A percentile compares a stretch with the other conserved stretches of the same genome.
These are phyloP conservation scores for Tuta absoluta DNA, from an alignment of 2,888 invertebrate genomes.

Conservation along the genomic window DNA sequence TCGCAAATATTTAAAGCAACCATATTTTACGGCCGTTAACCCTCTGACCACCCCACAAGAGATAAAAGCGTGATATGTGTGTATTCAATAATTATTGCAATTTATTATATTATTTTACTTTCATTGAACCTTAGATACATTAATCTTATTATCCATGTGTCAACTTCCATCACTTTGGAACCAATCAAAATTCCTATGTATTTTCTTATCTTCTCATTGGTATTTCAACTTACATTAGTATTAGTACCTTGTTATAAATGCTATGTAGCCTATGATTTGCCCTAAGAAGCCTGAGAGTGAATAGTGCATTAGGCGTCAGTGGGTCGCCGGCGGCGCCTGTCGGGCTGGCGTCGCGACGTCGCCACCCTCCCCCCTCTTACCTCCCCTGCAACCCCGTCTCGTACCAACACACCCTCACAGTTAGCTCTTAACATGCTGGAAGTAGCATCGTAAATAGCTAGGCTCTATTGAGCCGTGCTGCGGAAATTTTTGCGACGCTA, in stretches of 20 bases:
- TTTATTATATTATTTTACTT: no score
- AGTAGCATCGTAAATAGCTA: constrained; percentile 22
- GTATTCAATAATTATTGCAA: no score
- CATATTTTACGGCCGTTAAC: no score
- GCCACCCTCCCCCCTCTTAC: constrained; percentile 45
- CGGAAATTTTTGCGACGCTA: neutral
- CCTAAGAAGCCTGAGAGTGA: constrained; percentile 5
- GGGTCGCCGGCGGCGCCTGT: constrained; percentile 67
- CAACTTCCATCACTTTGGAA: no score
- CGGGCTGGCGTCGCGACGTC: constrained; percentile 79
- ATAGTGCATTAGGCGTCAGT: constrained; percentile 40
- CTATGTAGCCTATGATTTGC: neutral
- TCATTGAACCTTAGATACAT: no score
- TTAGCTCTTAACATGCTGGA: constrained; percentile 32
- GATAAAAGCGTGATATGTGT: no score
- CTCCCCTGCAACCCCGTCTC: constrained; percentile 37
- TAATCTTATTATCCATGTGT: no score
- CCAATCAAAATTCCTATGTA: neutral
- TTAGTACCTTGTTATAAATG: neutral
- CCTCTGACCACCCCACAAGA: no score
- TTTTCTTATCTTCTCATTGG: neutral
- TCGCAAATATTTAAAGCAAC: no score
- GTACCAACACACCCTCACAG: constrained; percentile 41
- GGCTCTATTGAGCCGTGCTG: constrained; percentile 19
- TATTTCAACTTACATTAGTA: neutral